These are phyloP conservation scores for Drosophila ohnishii DNA, from an alignment of 1,140 invertebrate genomes.

Conservation along the genomic window DNA sequence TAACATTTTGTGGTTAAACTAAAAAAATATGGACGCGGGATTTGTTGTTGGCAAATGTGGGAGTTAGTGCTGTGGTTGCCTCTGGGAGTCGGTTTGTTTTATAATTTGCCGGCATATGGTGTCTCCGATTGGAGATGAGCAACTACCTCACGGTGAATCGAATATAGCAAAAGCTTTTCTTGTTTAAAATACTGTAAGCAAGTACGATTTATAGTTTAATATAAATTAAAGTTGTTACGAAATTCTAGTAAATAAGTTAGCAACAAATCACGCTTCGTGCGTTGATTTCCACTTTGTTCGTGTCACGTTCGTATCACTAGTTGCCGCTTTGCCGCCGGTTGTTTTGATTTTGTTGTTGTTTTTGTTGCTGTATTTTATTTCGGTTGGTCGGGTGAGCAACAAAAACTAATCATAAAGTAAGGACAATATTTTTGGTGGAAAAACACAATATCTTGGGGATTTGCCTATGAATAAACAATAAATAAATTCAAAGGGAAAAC, in stretches of 20 bases:
- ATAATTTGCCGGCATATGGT: slow-evolving; percentile 33
- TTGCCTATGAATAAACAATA: neutral
- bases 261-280: slow-evolving; percentile 1
- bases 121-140: slow-evolving; percentile 10
- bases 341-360: slow-evolving; percentile 17
- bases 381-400: neutral
- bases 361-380: slow-evolving; percentile 22
- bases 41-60: slow-evolving; percentile 7
- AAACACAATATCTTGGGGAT: neutral
- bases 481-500: neutral
- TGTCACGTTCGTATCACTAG: slow-evolving; percentile 19
- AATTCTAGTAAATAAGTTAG: slow-evolving; percentile 4
- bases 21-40: neutral
- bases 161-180: too few species aligned
- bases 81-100: neutral
- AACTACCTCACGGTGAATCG: too few species aligned
- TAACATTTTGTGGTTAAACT: slow-evolving; percentile 8
- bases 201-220: too few species aligned
- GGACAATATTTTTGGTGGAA: slow-evolving; percentile 5
- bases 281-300: neutral
- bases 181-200: neutral
- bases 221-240: neutral
- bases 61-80: neutral
- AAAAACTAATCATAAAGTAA: slow-evolving; percentile 38
- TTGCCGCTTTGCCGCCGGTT: slow-evolving; percentile 2